phyloP scores from a whole-genome alignment of 37 sponge, comb jelly and placozoan species.

The Spongia lamella region DNA sequence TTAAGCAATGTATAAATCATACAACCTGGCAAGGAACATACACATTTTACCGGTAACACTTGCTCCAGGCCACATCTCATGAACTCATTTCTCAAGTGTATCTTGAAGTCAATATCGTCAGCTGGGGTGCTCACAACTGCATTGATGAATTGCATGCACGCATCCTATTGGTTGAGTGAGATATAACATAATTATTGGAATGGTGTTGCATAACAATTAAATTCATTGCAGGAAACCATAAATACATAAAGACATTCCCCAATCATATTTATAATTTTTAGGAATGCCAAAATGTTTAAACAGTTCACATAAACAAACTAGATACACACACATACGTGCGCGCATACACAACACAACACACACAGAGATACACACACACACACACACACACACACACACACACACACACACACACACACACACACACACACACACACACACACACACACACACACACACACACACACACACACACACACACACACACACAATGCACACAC shows the following conservation, averaged over 20 bases:
- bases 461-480: slow-evolving; percentile 2
- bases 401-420: slow-evolving; percentile 7
- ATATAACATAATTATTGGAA: too few relatives aligned
- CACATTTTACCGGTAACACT: slow-evolving; percentile 56
- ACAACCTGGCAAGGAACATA: too few relatives aligned
- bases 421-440: slow-evolving; percentile 25
- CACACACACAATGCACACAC: too few relatives aligned
- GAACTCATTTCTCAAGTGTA: slow-evolving; percentile 96
- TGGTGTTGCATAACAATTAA: too few relatives aligned
- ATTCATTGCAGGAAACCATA: too few relatives aligned
- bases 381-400: slow-evolving; percentile 17
- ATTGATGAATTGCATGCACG: slow-evolving; percentile 95
- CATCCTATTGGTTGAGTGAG: slow-evolving; percentile 38
- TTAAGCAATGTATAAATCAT: background rate
- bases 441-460: slow-evolving; percentile 17
- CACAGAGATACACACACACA: background rate
- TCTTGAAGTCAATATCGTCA: slow-evolving; percentile 88
- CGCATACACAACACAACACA: background rate
- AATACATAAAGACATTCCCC: too few relatives aligned
- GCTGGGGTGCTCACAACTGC: slow-evolving; percentile 86
- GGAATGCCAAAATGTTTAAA: too few relatives aligned
- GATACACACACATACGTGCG: too few relatives aligned
- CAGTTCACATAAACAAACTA: too few relatives aligned
- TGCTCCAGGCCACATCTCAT: slow-evolving; percentile 84
- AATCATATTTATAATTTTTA: too few relatives aligned